phyloP scores from a whole-genome alignment of 2,113 vertebrate species.

The Hymenochirus boettgeri region DNA sequence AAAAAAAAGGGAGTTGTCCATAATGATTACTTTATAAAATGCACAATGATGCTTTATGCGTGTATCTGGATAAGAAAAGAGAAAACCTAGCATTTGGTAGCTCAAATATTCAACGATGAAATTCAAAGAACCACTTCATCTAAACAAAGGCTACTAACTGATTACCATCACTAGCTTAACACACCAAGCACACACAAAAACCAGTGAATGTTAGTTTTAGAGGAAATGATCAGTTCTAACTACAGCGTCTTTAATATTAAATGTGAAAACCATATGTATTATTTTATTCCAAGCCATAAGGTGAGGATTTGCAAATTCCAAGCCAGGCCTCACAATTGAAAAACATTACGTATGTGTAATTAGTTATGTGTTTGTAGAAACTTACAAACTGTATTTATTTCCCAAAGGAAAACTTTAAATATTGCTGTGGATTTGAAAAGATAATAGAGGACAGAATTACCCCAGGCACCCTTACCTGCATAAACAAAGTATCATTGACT shows the following conservation, averaged over 20 bases:
- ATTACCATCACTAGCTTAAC: not conserved
- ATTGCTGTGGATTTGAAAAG: not conserved
- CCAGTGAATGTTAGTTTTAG: not conserved
- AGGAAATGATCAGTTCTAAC: no score
- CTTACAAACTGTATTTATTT: no score
- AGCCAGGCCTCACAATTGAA: no score
- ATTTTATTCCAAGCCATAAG: no score
- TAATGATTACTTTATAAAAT: not conserved
- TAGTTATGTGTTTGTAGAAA: not conserved
- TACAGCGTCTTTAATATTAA: no score
- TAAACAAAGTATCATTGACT: conserved; percentile 48
- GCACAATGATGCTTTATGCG: not conserved
- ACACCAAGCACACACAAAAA: not conserved
- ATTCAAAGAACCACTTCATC: not conserved
- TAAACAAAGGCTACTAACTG: not conserved
- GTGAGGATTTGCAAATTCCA: no score
- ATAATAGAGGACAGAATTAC: conserved; percentile 20
- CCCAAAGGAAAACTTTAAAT: no score
- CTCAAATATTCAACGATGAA: not conserved
- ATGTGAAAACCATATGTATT: no score
- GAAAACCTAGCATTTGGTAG: not conserved
- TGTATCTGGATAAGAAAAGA: not conserved
- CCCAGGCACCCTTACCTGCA: conserved; percentile 53
- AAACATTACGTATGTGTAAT: no score
- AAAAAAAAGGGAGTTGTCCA: not conserved